Conservation (phyloP, 2,797 vertebrate species). For the Gallirallus australis region DNA sequence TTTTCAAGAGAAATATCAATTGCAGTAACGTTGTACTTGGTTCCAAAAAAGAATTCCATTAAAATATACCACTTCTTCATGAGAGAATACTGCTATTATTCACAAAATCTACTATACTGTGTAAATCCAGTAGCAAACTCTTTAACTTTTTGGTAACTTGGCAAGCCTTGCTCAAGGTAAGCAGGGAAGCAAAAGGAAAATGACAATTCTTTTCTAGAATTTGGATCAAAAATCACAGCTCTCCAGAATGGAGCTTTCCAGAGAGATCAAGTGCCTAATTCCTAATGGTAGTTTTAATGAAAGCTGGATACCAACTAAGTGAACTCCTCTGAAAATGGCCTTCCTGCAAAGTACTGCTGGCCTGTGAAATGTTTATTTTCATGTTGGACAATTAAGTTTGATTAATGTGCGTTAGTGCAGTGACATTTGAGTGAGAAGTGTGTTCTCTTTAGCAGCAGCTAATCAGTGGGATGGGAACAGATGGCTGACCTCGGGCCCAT, state of each 20-base stretch:
- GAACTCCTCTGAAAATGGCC: neutral
- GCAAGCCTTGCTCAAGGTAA: constrained; percentile 62
- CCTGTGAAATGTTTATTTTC: neutral
- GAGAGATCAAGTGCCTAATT: neutral
- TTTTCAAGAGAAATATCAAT: constrained; percentile 65
- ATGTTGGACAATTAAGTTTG: neutral
- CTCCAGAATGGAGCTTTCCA: neutral
- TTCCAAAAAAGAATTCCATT: constrained; percentile 71
- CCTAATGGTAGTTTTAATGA: neutral
- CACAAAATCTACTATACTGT: constrained; percentile 66
- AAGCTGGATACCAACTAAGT: neutral
- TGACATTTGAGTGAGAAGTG: neutral
- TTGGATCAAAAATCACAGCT: neutral
- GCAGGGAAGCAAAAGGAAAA: constrained; percentile 58
- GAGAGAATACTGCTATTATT: constrained; percentile 71
- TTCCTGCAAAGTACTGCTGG: neutral
- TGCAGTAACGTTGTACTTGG: constrained; percentile 64
- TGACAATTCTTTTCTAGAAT: neutral
- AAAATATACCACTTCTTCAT: constrained; percentile 71
- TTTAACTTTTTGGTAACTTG: constrained; percentile 55
- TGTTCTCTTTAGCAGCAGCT: neutral
- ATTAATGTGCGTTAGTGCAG: neutral
- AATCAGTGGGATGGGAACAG: neutral
- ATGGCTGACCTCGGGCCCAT: neutral
- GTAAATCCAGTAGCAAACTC: constrained; percentile 68